Evolutionary conservation across 2,888 invertebrate species (phyloP).

Genomic region (Limulus polyphemus): DNA sequence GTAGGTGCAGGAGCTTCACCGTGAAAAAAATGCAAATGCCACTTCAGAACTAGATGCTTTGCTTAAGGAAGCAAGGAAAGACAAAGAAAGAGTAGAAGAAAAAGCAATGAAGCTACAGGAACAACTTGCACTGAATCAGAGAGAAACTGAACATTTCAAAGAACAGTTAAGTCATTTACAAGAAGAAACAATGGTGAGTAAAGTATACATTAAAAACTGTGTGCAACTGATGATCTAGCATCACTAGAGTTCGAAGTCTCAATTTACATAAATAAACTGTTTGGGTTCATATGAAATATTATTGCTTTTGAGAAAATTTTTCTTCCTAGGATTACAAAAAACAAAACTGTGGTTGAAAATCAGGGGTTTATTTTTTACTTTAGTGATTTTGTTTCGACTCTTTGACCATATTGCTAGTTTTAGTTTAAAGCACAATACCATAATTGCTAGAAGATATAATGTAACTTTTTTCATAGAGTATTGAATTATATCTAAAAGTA

Average conservation of each 20-base stretch:
- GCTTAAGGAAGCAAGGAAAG: slow-evolving; percentile 44
- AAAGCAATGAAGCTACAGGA: slow-evolving; percentile 35
- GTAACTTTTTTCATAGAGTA: neutral
- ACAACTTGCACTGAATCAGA: slow-evolving; percentile 52
- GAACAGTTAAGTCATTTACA: slow-evolving; percentile 54
- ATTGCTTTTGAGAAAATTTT: too few species aligned
- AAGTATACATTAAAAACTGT: too few species aligned
- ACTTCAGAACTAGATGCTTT: slow-evolving; percentile 59
- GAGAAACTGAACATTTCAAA: slow-evolving; percentile 52
- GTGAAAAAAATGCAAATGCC: slow-evolving; percentile 47
- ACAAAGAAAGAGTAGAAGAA: slow-evolving; percentile 53
- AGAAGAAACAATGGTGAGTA: slow-evolving; percentile 51
- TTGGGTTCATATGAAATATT: too few species aligned
- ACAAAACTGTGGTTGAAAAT: too few species aligned
- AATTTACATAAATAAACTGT: too few species aligned
- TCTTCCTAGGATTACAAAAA: too few species aligned
- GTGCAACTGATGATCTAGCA: too few species aligned
- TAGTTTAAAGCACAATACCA: too few species aligned
- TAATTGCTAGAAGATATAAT: neutral
- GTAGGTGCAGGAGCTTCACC: slow-evolving; percentile 50
- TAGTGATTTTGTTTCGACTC: too few species aligned
- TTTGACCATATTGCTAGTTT: too few species aligned
- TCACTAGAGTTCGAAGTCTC: too few species aligned
- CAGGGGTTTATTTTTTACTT: too few species aligned
- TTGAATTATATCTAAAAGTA: neutral